Conservation (phyloP, 2,888 invertebrate genomes). For the Eustalomyia histrio region DNA sequence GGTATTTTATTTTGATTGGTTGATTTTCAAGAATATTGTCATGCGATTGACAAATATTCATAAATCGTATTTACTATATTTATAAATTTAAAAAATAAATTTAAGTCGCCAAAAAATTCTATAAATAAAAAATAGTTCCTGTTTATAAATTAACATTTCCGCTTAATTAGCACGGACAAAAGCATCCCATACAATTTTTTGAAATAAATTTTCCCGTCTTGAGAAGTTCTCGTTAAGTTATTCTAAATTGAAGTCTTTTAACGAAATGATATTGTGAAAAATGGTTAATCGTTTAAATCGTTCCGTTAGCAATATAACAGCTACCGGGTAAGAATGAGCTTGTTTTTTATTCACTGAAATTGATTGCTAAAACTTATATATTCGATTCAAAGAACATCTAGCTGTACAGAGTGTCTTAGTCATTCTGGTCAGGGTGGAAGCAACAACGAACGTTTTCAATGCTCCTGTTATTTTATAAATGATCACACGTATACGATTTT, state of each 20-base stretch:
- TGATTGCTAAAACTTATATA: not conserved
- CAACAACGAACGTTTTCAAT: conserved; percentile 54
- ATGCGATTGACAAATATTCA: no score
- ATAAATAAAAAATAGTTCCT: not conserved
- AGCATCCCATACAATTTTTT: not conserved
- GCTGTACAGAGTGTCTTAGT: conserved; percentile 68
- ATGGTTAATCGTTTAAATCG: conserved; percentile 26
- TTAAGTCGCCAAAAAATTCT: not conserved
- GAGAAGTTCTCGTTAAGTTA: not conserved
- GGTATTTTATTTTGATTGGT: no score
- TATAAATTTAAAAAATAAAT: no score
- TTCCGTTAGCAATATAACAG: not conserved
- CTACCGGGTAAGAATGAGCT: conserved; percentile 7
- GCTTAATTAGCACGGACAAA: not conserved
- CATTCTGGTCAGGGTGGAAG: conserved; percentile 63
- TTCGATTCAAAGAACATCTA: conserved; percentile 68
- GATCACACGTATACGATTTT: conserved; percentile 72
- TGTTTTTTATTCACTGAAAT: no score
- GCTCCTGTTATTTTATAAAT: conserved; percentile 68
- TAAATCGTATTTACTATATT: no score
- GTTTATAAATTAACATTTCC: not conserved
- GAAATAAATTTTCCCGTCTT: not conserved
- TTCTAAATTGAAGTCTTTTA: not conserved
- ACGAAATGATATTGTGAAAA: not conserved
- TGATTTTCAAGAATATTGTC: no score